Percentiles rank a stretch among this genome's conserved stretches.
These are phyloP conservation scores for Nasonia vitripennis DNA, from an alignment of 1,140 invertebrate genomes.

Conservation along the genomic window DNA sequence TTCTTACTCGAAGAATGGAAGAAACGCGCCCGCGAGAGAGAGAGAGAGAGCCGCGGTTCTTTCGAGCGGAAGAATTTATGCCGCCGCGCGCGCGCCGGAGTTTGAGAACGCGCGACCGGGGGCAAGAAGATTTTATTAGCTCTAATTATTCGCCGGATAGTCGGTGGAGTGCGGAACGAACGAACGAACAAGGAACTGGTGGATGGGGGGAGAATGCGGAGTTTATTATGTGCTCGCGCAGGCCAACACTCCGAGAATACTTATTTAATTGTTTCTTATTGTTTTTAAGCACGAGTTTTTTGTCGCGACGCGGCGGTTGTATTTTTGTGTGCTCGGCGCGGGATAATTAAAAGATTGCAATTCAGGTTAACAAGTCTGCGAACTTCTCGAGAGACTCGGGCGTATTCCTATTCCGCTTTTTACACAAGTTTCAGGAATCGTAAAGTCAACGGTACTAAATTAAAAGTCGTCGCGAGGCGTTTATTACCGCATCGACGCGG, in stretches of 20 bases:
- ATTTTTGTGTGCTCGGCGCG: constrained; percentile 15
- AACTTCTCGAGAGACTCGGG: background rate
- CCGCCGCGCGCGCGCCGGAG: constrained; percentile 6
- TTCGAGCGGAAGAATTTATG: constrained; percentile 53
- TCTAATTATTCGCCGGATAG: constrained; percentile 53
- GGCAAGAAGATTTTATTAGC: constrained; percentile 53
- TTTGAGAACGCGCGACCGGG: constrained; percentile 35
- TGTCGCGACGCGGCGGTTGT: background rate
- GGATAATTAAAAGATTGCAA: constrained; percentile 43
- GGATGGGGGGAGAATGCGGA: constrained; percentile 3
- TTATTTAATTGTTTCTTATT: constrained; percentile 53
- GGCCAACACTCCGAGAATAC: constrained; percentile 27
- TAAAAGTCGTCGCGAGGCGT: constrained; percentile 15
- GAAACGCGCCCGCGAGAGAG: constrained; percentile 33
- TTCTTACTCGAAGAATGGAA: constrained; percentile 41
- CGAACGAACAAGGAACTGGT: background rate
- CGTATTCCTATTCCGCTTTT: background rate
- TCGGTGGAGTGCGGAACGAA: background rate
- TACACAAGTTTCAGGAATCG: background rate
- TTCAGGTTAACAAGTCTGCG: background rate
- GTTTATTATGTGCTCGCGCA: constrained; percentile 27
- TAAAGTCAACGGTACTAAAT: background rate
- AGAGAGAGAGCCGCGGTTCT: constrained; percentile 32
- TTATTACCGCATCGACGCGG: background rate
- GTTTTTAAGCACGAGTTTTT: constrained; percentile 30